These are phyloP conservation scores for Caretta caretta DNA, from an alignment of 2,113 vertebrate species.

Conservation along the genomic window DNA sequence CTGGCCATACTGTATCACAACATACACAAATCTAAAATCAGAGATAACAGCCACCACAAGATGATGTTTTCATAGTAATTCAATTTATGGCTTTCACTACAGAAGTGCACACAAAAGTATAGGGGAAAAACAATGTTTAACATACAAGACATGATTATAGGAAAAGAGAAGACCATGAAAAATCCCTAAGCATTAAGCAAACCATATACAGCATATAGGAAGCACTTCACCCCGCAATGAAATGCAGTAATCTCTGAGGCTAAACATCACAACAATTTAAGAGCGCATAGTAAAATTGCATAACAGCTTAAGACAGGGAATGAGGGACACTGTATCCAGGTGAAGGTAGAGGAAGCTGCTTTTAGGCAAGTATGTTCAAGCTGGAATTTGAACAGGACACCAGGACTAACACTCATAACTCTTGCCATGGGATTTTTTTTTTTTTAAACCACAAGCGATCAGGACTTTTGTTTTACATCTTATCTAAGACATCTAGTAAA, in stretches of 20 bases:
- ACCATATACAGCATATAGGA: background rate
- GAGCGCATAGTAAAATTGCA: background rate
- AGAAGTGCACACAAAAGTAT: background rate
- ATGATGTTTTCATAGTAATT: slow-evolving; percentile 37
- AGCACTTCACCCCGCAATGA: background rate
- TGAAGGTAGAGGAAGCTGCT: background rate
- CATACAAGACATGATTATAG: background rate
- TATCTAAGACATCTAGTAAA: background rate
- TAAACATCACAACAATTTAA: background rate
- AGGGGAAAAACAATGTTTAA: slow-evolving; percentile 9
- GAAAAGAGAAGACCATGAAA: background rate
- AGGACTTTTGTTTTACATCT: background rate
- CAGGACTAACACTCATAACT: background rate
- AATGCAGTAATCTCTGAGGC: background rate
- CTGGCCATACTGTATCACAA: no score
- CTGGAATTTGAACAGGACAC: background rate
- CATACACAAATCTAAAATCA: slow-evolving; percentile 17
- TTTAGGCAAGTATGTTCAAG: background rate
- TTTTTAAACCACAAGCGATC: background rate
- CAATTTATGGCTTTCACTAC: slow-evolving; percentile 7
- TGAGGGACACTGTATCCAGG: background rate
- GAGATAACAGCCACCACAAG: slow-evolving; percentile 28
- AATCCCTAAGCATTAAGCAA: background rate
- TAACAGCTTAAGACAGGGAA: background rate
- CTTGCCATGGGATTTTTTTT: background rate